Evolutionary conservation across 2,888 invertebrate species (phyloP).

Genomic region (Rugalucina vietnamica): DNA sequence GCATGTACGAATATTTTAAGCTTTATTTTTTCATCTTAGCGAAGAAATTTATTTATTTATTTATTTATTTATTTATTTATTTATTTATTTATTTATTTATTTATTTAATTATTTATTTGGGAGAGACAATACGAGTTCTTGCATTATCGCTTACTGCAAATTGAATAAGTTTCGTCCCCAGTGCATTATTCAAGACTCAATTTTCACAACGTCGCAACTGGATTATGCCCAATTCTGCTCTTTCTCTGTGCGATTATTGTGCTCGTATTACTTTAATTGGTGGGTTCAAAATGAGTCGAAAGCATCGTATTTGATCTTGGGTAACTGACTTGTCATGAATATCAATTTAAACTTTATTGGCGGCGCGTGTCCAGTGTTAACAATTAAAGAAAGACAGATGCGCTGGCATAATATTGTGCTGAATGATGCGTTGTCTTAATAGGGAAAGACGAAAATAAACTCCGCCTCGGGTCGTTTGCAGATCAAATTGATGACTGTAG

Average conservation of each 20-base stretch:
- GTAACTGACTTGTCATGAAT: constrained; percentile 45
- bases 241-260: constrained; percentile 24
- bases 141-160: no score
- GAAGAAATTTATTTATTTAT: no score
- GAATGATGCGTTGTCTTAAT: constrained; percentile 23
- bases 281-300: constrained; percentile 46
- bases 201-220: background rate
- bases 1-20: no score
- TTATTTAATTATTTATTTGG: no score
- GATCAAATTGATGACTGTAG: constrained; percentile 34
- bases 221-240: background rate
- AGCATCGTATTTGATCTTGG: constrained; percentile 59
- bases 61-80: no score
- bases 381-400: constrained; percentile 57
- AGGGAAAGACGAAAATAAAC: constrained; percentile 25
- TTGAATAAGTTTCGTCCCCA: no score
- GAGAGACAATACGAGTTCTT: no score
- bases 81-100: no score
- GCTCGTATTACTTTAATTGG: constrained; percentile 50
- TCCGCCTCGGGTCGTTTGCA: constrained; percentile 27
- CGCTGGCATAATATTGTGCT: constrained; percentile 53
- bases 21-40: no score
- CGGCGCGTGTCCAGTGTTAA: constrained; percentile 60
- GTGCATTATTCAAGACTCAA: background rate
- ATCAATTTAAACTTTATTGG: constrained; percentile 62